phyloP scores from a whole-genome alignment of 2,797 vertebrate species.

The Onychomys torridus region DNA sequence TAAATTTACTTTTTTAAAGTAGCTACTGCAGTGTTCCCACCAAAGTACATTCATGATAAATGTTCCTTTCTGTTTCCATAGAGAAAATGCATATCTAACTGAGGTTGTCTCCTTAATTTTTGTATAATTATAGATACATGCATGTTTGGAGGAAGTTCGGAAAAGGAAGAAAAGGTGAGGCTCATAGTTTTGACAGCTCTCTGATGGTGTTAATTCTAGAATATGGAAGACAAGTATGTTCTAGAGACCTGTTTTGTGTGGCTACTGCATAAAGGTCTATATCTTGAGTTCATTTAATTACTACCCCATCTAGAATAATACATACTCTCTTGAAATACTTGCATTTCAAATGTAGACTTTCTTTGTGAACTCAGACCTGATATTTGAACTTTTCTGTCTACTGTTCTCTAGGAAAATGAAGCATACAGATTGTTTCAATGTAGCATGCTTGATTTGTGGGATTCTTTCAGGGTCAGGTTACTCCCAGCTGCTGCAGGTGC shows the following conservation, averaged over 20 bases:
- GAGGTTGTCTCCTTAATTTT: neutral
- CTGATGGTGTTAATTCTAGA: neutral
- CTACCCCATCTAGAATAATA: neutral
- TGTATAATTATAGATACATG: neutral
- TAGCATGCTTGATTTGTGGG: neutral
- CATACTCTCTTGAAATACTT: neutral
- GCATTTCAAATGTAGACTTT: neutral
- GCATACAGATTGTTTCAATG: neutral
- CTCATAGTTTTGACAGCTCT: neutral
- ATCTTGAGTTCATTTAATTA: neutral
- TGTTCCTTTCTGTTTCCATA: neutral
- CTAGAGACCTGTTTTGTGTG: neutral
- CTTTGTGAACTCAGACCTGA: neutral
- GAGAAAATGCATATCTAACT: neutral
- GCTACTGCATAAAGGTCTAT: neutral
- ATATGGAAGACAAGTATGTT: neutral
- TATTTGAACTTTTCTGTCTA: neutral
- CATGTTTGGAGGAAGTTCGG: fast-evolving
- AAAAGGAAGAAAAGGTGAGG: neutral
- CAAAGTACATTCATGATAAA: neutral
- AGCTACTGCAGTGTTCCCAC: neutral
- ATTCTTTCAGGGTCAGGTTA: neutral
- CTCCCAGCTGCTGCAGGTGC: neutral
- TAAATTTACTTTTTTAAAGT: neutral
- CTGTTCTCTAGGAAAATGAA: neutral